These are phyloP conservation scores for Pristionchus exspectatus DNA, from an alignment of 2,888 invertebrate species.

Conservation along the genomic window DNA sequence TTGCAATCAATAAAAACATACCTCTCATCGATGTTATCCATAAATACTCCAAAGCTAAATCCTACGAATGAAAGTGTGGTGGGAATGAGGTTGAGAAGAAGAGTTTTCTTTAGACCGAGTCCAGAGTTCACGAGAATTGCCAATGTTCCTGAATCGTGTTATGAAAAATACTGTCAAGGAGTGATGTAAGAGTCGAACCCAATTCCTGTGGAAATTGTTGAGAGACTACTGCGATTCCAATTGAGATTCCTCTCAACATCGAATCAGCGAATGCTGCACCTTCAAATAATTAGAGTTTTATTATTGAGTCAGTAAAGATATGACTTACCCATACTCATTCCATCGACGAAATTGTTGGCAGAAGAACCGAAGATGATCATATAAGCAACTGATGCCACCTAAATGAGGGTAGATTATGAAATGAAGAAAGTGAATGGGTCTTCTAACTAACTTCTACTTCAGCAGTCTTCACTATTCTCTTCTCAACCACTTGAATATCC, in stretches of 20 bases:
- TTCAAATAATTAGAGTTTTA: conserved; percentile 17
- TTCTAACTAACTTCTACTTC: conserved; percentile 64
- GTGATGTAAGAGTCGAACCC: conserved; percentile 56
- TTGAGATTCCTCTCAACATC: conserved; percentile 71
- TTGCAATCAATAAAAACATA: background rate
- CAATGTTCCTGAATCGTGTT: conserved; percentile 63
- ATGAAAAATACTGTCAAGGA: background rate
- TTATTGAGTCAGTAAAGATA: background rate
- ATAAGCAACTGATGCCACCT: conserved; percentile 74
- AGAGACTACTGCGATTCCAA: conserved; percentile 76
- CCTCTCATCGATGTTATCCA: conserved; percentile 61
- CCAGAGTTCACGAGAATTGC: conserved; percentile 76
- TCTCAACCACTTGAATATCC: conserved; percentile 70
- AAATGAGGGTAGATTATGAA: too few relatives aligned
- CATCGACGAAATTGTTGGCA: conserved; percentile 77
- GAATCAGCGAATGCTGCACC: conserved; percentile 76
- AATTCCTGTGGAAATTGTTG: conserved; percentile 77
- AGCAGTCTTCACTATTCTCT: conserved; percentile 70
- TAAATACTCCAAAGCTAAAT: conserved; percentile 72
- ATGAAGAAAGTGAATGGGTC: background rate
- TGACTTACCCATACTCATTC: conserved; percentile 74
- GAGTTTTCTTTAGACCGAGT: conserved; percentile 71
- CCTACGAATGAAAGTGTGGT: conserved; percentile 72
- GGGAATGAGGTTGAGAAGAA: conserved; percentile 74
- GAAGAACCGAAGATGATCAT: conserved; percentile 77